Evolutionary conservation across 1,140 invertebrate genomes (phyloP), one percentile per base, ranked within the genome.

Genomic region (Grapholita molesta): DNA sequence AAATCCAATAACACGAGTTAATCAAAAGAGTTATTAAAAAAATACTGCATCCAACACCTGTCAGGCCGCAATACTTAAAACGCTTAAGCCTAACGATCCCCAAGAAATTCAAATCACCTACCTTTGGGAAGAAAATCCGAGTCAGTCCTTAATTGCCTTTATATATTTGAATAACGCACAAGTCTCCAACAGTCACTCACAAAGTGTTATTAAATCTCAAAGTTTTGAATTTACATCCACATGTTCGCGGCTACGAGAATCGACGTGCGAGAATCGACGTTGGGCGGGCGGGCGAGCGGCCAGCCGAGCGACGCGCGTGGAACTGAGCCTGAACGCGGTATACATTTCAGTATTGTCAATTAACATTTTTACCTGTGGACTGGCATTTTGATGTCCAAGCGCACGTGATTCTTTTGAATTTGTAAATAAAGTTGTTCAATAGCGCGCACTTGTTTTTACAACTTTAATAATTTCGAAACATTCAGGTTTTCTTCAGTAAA

Each of bases 281-380:
- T 42, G 70, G 74, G 74, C 76, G 74, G 74, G 72, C 74, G 69
- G 57, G 70, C 77, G 69, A 57, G 70, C 74, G 70, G 70, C 72
- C 65, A 33, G 28, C 15, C 38, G 21, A 42, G 30, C 23, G 11
- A 66, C 65, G 65, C n/a, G 38, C 48, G 48, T 15, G 53, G 69
- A 64, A 78, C 77, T 77, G 72, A 70, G 35, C 35, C 12, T 35
- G 11, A 35, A 35, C 33, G 32, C 15, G 24, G 28, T 35, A 66
- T 53, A 15, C 55, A 61, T 32, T 61, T 61, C 55, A 28, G 24
- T 61, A 61, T 61, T 28, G 55, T 28, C 55, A 15, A 61, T 61
- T 61, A 61, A 61, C 55, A 32, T 61, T 61, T 28, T 61, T 61
- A 61, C 55, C 55, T 61, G 55, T 28, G 4, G 24, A 61, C 55